Percentiles rank a stretch among this genome's conserved stretches.
Evolutionary conservation across 1,140 invertebrate genomes (phyloP).

Genomic region (Micrasema minimum): DNA sequence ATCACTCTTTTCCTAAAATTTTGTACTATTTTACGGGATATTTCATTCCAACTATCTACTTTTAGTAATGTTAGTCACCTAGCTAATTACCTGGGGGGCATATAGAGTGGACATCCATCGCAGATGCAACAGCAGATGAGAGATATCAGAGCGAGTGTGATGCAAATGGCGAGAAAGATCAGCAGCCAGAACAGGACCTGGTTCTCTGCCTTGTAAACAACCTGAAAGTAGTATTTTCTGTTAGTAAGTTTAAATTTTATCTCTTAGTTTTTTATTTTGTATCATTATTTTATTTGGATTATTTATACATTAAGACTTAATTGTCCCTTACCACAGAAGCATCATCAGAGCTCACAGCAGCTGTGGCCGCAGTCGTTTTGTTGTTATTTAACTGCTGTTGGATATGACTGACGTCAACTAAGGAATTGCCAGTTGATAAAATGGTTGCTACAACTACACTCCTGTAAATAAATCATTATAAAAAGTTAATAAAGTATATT

Average conservation of each 20-base stretch:
- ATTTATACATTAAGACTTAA: too few species aligned
- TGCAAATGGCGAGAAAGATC: slow-evolving; percentile 76
- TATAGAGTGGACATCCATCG: slow-evolving; percentile 82
- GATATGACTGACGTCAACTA: slow-evolving; percentile 76
- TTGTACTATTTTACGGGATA: slow-evolving; percentile 54
- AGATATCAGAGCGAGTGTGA: slow-evolving; percentile 76
- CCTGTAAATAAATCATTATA: slow-evolving; percentile 63
- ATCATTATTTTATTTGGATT: too few species aligned
- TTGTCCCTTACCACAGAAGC: slow-evolving; percentile 50
- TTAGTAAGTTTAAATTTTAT: too few species aligned
- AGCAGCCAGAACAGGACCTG: slow-evolving; percentile 80
- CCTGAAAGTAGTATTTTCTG: slow-evolving; percentile 70
- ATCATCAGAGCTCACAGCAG: slow-evolving; percentile 50
- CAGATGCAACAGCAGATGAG: slow-evolving; percentile 84
- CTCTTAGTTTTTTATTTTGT: too few species aligned
- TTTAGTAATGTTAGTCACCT: slow-evolving; percentile 21
- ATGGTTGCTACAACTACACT: slow-evolving; percentile 82
- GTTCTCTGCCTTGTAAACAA: slow-evolving; percentile 76
- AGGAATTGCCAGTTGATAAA: slow-evolving; percentile 73
- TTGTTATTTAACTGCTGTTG: slow-evolving; percentile 71
- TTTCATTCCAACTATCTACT: slow-evolving; percentile 49
- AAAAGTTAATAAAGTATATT: slow-evolving; percentile 8
- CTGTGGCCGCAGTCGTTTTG: slow-evolving; percentile 58
- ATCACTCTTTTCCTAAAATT: slow-evolving; percentile 77
- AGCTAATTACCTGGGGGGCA: slow-evolving; percentile 72